A percentile compares a stretch with the other conserved stretches of the same genome.
Conservation (phyloP, 2,113 vertebrate genomes). For the Setophaga petechia region DNA sequence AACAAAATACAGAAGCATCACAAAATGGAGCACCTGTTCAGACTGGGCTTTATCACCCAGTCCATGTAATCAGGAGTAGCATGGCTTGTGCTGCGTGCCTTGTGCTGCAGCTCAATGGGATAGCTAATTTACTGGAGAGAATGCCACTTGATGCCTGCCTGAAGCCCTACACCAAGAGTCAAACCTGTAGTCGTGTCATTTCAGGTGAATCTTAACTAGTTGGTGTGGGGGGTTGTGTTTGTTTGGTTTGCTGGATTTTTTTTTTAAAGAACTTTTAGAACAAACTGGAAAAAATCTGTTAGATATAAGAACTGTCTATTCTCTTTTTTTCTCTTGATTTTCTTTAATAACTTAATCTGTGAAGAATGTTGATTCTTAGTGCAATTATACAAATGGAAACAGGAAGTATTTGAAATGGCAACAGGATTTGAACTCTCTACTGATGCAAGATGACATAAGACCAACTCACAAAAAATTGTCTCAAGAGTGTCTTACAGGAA, state of each 20-base stretch:
- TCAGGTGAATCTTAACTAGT: neutral
- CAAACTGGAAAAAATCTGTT: neutral
- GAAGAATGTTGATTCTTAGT: neutral
- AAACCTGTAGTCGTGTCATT: neutral
- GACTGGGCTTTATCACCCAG: neutral
- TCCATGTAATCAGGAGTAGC: neutral
- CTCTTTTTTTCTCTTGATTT: neutral
- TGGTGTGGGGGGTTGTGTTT: accelerated
- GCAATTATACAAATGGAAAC: neutral
- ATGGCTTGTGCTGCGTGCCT: no score
- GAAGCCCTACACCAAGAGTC: neutral
- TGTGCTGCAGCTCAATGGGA: neutral
- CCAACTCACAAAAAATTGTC: neutral
- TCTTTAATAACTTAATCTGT: neutral
- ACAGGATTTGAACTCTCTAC: neutral
- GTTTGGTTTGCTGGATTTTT: neutral
- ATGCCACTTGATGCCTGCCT: neutral
- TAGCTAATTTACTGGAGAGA: neutral
- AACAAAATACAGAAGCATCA: neutral
- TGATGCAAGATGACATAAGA: neutral
- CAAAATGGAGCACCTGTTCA: neutral
- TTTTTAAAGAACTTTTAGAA: neutral
- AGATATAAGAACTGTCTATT: neutral
- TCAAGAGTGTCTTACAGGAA: neutral
- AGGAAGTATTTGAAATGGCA: neutral